These are phyloP conservation scores for Erpetoichthys calabaricus DNA, from an alignment of 2,797 vertebrate species.

Conservation along the genomic window DNA sequence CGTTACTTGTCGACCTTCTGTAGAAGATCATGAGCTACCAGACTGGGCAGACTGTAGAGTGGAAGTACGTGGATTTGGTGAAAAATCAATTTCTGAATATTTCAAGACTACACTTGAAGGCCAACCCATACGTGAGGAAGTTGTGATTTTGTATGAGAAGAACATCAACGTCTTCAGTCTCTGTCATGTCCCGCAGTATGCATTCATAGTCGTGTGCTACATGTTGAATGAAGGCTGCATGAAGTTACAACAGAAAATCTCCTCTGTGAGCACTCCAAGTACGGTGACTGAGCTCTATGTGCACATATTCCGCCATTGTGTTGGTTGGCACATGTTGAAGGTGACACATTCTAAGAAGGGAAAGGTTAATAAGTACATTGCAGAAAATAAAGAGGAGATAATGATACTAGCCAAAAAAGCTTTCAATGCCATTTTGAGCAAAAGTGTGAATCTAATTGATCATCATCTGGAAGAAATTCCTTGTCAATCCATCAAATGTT, in stretches of 20 bases:
- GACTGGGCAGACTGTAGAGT: conserved; percentile 20
- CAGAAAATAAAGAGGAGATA: conserved; percentile 5
- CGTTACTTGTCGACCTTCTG: conserved; percentile 20
- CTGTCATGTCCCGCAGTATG: conserved; percentile 32
- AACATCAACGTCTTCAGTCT: conserved; percentile 32
- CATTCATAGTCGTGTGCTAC: conserved; percentile 24
- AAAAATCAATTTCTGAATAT: conserved; percentile 15
- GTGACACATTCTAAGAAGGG: background rate
- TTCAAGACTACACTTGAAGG: conserved; percentile 14
- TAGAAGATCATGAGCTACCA: conserved; percentile 13
- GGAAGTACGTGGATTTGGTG: conserved; percentile 20
- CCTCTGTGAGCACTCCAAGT: background rate
- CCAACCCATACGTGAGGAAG: conserved; percentile 7
- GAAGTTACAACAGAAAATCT: too few relatives aligned
- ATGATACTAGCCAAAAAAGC: conserved; percentile 10
- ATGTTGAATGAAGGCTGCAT: too few relatives aligned
- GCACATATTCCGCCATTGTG: conserved; percentile 16
- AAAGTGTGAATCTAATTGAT: conserved; percentile 12
- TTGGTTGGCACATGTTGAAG: conserved; percentile 8
- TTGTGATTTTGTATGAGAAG: conserved; percentile 10
- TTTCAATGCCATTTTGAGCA: conserved; percentile 12
- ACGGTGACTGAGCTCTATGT: conserved; percentile 22
- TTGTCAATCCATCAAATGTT: too few relatives aligned
- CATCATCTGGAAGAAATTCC: too few relatives aligned
- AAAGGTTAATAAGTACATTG: conserved; percentile 14